A percentile compares a stretch with the other conserved stretches of the same genome.
phyloP scores from a whole-genome alignment of 2,888 invertebrate genomes.

The Drosophila pseudotakahashii region DNA sequence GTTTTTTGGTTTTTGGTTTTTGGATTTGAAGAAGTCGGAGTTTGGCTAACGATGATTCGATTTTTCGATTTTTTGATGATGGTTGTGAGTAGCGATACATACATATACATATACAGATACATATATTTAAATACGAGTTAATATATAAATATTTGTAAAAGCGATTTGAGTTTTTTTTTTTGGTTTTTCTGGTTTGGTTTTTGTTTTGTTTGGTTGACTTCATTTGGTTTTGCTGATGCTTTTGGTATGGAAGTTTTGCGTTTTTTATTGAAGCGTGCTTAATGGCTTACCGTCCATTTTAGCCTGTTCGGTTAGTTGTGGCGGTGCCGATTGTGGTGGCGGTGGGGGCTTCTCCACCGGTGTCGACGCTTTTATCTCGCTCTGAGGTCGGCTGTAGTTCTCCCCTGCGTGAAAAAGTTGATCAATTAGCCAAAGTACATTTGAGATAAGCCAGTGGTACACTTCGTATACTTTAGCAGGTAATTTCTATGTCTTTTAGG shows the following conservation, averaged over 20 bases:
- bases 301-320: slow-evolving; percentile 87
- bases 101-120: slow-evolving; percentile 77
- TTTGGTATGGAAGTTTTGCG: slow-evolving; percentile 69
- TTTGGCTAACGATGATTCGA: slow-evolving; percentile 73
- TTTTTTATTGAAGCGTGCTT: slow-evolving; percentile 81
- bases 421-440: no score
- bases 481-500: not conserved
- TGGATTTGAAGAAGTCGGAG: slow-evolving; percentile 52
- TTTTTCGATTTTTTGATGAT: slow-evolving; percentile 55
- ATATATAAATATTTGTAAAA: slow-evolving; percentile 78
- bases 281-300: slow-evolving; percentile 85
- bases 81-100: slow-evolving; percentile 79
- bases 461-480: not conserved
- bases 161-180: slow-evolving; percentile 59
- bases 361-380: slow-evolving; percentile 92
- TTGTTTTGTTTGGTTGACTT: slow-evolving; percentile 64
- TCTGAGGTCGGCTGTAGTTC: slow-evolving; percentile 92
- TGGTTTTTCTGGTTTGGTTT: slow-evolving; percentile 42
- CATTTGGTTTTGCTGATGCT: slow-evolving; percentile 54
- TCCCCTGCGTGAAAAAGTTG: slow-evolving; percentile 86
- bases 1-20: slow-evolving; percentile 1
- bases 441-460: not conserved
- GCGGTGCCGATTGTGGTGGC: slow-evolving; percentile 89
- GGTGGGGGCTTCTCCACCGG: slow-evolving; percentile 87
- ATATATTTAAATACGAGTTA: slow-evolving; percentile 79